Evolutionary conservation across 2,888 invertebrate genomes (phyloP).

Genomic region (Sarcophaga variegata): DNA sequence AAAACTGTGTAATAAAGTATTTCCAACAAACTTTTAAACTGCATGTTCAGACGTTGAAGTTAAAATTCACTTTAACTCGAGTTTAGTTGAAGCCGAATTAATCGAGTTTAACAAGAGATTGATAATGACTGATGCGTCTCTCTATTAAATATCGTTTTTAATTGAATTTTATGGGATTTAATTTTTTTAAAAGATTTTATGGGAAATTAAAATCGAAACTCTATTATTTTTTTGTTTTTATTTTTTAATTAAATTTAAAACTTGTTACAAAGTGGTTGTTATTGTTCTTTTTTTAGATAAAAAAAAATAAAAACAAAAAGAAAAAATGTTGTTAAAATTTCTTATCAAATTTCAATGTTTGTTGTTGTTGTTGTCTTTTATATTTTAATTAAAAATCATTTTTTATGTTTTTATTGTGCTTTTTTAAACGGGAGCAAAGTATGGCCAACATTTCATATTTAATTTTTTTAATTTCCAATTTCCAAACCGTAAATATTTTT

Average conservation of each 20-base stretch:
- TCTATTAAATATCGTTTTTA: no score
- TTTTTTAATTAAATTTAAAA: not conserved
- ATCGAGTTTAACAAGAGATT: not conserved
- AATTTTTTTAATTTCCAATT: not conserved
- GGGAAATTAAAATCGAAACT: not conserved
- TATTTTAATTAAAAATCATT: not conserved
- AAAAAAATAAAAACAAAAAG: not conserved
- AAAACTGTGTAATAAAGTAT: no score
- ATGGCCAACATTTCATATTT: not conserved
- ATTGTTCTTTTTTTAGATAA: not conserved
- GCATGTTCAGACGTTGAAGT: not conserved
- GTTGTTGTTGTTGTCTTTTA: no score
- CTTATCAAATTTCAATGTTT: not conserved
- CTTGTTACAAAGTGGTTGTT: not conserved
- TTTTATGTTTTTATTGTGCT: not conserved
- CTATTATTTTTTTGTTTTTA: not conserved
- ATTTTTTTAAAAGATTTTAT: not conserved
- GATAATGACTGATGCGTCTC: not conserved
- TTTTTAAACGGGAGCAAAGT: not conserved
- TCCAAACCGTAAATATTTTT: not conserved
- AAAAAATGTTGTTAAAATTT: not conserved
- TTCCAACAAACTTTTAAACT: no score
- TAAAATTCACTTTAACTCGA: not conserved
- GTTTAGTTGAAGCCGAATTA: not conserved
- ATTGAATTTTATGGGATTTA: no score